Evolutionary conservation across 2,113 vertebrate species (phyloP), one percentile per base, ranked within the genome.

Genomic region (Ptychochromis oligacanthus): DNA sequence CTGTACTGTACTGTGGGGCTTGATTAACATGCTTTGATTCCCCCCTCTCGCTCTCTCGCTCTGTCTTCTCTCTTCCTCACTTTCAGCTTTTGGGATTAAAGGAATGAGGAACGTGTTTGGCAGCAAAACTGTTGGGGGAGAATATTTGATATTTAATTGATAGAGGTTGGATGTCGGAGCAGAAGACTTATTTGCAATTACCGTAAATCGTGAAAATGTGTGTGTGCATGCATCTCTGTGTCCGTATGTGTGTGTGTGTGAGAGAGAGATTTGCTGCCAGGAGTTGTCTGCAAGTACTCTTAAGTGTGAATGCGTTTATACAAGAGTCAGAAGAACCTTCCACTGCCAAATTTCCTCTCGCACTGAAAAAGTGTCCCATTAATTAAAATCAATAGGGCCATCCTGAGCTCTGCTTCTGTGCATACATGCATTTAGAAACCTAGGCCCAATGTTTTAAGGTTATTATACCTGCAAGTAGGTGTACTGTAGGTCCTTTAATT

Each of bases 141-240:
- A 75, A 83, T 84, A 77, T 91, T 87, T 89, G 81, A 89, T 93
- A 79, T 85, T 86, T 91, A 88, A 92, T 91, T 92, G 84, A 91
- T 88, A 62, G 82, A 86, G 87, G 65, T 82, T 89, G 72, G 60
- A 62, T 80, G 86, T 83, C 60, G 56, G 56, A 77, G 75, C 58
- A 75, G 83, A 75, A 75, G 82, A 24, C 80, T 80, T 88, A 83
- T 83, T 88, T 86, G 59, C 79, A 84, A 80, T 91, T 84, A 89
- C 54, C 56, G 76, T 60, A 83, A 78, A 84, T 80, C 26, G 58
- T 18, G 22, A 31, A 20, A 67, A 28, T 74, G 36, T 34, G 67
- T 80, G 40, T 81, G 75, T 72, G 56, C 24, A 28, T 65, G 20
- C 57, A 15, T 49, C 64, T 70, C 22, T 28, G 64, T 28, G 40